These are phyloP conservation scores for Typhlomys cinereus DNA, from an alignment of 2,113 vertebrate genomes.

Conservation along the genomic window DNA sequence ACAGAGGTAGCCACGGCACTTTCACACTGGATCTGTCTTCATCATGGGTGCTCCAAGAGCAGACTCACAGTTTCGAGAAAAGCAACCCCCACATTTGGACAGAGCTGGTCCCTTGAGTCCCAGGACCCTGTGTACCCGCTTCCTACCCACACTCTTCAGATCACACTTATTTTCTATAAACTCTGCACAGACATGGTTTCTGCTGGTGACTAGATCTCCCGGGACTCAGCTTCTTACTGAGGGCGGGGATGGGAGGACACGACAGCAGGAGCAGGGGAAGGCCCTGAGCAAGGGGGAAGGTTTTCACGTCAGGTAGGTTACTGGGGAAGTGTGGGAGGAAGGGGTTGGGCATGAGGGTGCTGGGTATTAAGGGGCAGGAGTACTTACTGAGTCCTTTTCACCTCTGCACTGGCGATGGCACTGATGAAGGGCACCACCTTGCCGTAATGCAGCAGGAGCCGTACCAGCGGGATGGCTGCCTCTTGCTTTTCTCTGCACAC, in stretches of 20 bases:
- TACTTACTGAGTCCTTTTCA: slow-evolving; percentile 97
- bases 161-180: no score
- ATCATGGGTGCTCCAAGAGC: neutral
- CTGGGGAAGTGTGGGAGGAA: no score
- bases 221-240: neutral
- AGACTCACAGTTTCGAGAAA: neutral
- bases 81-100: neutral
- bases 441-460: slow-evolving; percentile 96
- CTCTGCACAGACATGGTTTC: neutral
- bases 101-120: neutral
- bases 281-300: fast-evolving
- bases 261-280: no score
- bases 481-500: slow-evolving; percentile 99
- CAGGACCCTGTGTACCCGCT: no score
- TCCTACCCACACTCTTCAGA: neutral
- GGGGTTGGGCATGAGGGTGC: neutral
- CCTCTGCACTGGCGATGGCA: slow-evolving; percentile 95
- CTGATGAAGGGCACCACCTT: slow-evolving; percentile 98
- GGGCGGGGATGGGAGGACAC: neutral
- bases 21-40: neutral
- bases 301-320: neutral
- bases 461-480: slow-evolving; percentile 95
- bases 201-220: neutral
- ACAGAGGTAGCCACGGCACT: neutral
- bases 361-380: neutral